phyloP scores from a whole-genome alignment of 1,140 invertebrate species.

The Euura lappo region DNA sequence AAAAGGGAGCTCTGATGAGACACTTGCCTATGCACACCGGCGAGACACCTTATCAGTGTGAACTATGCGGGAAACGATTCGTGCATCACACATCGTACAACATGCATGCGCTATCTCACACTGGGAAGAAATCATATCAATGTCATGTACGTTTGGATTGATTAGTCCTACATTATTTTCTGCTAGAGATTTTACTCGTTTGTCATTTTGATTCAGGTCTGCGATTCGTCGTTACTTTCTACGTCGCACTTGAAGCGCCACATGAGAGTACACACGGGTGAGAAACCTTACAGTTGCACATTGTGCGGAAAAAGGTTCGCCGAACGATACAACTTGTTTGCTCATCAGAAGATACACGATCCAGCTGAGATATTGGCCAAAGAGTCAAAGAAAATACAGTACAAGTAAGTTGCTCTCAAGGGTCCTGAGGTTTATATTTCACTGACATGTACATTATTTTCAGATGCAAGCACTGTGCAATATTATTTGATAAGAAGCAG shows the following conservation, averaged over 20 bases:
- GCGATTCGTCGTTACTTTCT: constrained; percentile 66
- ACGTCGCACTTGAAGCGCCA: constrained; percentile 72
- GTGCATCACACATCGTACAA: constrained; percentile 74
- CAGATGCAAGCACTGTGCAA: constrained; percentile 61
- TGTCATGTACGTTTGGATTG: constrained; percentile 65
- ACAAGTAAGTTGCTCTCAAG: constrained; percentile 29
- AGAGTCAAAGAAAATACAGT: constrained; percentile 38
- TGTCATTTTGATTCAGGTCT: constrained; percentile 45
- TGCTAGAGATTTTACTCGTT: too few species aligned
- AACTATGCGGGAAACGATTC: constrained; percentile 73
- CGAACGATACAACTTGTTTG: constrained; percentile 65
- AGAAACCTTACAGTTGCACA: constrained; percentile 70
- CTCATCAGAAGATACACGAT: constrained; percentile 59
- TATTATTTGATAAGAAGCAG: constrained; percentile 47
- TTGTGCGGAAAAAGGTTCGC: constrained; percentile 72
- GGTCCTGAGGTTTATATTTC: neutral
- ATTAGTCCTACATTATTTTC: constrained; percentile 37
- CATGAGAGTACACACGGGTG: constrained; percentile 71
- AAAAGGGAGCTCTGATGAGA: constrained; percentile 69
- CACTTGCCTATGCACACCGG: constrained; percentile 74
- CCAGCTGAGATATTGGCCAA: constrained; percentile 34
- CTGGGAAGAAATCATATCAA: constrained; percentile 67
- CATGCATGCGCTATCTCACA: constrained; percentile 70
- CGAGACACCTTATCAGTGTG: constrained; percentile 71
- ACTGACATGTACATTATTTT: constrained; percentile 24